Base-by-base conservation (phyloP, 2,888 invertebrate species). In the Platypus cylindrus region DNA sequence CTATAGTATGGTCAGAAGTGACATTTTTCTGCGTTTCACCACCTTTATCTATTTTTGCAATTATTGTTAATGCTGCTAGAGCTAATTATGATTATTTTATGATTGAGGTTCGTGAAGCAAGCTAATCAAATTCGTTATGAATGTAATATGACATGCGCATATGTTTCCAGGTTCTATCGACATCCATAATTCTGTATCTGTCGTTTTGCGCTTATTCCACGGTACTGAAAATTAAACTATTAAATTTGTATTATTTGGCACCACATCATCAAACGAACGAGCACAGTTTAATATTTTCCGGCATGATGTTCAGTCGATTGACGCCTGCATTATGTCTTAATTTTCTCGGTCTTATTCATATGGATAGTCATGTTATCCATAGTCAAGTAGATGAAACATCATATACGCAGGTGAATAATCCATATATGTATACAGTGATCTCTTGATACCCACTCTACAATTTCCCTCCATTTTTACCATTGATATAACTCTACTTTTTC, bases 1-100 rank as follows among this genome's bases (percentile, higher is more conserved):
- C 84, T 55, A 91, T 98, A 18, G 89, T 99, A n/a, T 95, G 97
- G 95, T 97, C 95, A 1, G 98, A 99, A 66, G 78, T 97, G 52
- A 93, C 97, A 1, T 98, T 99, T 66, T 99, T 98, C 67, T 83
- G 84, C 55, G 79, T 83, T 51, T 65, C 71, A 15, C 97, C 97
- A 0, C 89, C 93, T 14, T 69, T 99, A 3, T 97, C 97, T 1
- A 73, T 98, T 45, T 97, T 98, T 63, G 98, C 98, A n/a, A 76
- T 83, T 44, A 82, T 97, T 50, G 78, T 97, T 15, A 78, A 83
- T 50, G 67, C 79, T 23, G 87, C 93, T 9, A 81, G 76, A 52
- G 61, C 63, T 9, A 76, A 75, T 46, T 87, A 91, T 54, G 89
- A 93, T 61, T 98, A 98, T 64, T 75, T 87, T 37, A 83, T 85